Base-by-base conservation (phyloP, 1,140 invertebrate species). In the Mactra quadrangularis region DNA sequence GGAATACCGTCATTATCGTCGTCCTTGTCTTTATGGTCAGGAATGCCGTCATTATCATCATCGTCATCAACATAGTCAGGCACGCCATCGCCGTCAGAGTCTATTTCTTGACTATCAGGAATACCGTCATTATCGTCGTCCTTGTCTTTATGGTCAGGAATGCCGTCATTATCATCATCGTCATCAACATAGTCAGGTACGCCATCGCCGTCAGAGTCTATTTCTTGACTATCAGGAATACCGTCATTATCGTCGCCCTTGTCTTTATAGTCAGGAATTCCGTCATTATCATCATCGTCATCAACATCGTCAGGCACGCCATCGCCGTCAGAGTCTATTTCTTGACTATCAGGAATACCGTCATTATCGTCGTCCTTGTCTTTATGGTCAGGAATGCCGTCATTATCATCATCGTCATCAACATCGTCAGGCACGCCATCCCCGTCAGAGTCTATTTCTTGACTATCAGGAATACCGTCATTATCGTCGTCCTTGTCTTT, bases 71-170 rank as follows among this genome's bases (percentile, higher is more conserved):
- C 31, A 59, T 90, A 41, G 68, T 91, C 87, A 3, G 87, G 89
- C 29, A 90, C 88, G 6, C 89, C 89, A 81, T 90, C 87, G 33
- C 86, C 83, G 81, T 89, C 88, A 33, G 60, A 77, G 45, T 90
- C 87, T 3, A 53, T 79, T 38, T 88, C 84, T 29, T 57, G 29
- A 47, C 82, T 4, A 66, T 89, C 86, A 15, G 87, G 87, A 45
- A 89, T 88, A 22, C 91, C 90, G 85, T 91, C 89, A 86, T 85
- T 84, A 85, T 90, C 90, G 13, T 75, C 75, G 62, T 90, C 90
- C 19, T 86, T 68, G 25, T 90, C 85, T 60, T 71, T 71, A 45
- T 85, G 59, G 70, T 88, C 87, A 27, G 84, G 86, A 57, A 90
- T 86, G 13, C 90, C 77, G 53, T 85, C 85, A 64, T 91, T 89